Percentiles rank a stretch among this genome's conserved stretches.
Conservation (phyloP, 2,113 vertebrate species). For the Dromaius novaehollandiae region DNA sequence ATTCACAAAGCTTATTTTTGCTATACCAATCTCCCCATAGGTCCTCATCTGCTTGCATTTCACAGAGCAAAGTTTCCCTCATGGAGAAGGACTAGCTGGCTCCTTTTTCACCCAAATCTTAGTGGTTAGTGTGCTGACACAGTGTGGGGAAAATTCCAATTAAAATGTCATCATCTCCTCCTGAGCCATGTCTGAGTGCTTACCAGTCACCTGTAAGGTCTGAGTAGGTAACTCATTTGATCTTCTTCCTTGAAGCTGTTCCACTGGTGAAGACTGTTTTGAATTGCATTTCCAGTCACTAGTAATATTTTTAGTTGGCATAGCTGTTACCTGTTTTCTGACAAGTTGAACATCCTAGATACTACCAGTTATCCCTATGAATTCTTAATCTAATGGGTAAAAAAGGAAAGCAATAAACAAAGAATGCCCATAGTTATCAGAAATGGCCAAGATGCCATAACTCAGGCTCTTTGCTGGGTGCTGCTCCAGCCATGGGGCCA, state of each 20-base stretch:
- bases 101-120: not conserved
- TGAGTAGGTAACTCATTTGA: not conserved
- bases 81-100: not conserved
- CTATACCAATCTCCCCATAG: not conserved
- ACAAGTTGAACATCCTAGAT: not conserved
- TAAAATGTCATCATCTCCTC: not conserved
- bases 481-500: not conserved
- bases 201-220: accelerated
- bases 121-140: not conserved
- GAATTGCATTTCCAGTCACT: not conserved
- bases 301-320: not conserved
- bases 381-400: not conserved
- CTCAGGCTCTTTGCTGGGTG: not conserved
- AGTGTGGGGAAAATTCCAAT: not conserved
- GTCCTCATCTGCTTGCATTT: not conserved
- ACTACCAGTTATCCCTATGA: not conserved
- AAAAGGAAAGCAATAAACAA: not conserved
- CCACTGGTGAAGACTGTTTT: accelerated
- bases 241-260: not conserved
- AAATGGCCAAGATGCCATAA: not conserved
- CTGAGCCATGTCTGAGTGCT: not conserved
- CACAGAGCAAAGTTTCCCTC: not conserved
- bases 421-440: not conserved
- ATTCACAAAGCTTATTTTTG: not conserved
- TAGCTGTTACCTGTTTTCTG: not conserved